Conservation (phyloP, 2,113 vertebrate species). For the Okapia johnstoni region DNA sequence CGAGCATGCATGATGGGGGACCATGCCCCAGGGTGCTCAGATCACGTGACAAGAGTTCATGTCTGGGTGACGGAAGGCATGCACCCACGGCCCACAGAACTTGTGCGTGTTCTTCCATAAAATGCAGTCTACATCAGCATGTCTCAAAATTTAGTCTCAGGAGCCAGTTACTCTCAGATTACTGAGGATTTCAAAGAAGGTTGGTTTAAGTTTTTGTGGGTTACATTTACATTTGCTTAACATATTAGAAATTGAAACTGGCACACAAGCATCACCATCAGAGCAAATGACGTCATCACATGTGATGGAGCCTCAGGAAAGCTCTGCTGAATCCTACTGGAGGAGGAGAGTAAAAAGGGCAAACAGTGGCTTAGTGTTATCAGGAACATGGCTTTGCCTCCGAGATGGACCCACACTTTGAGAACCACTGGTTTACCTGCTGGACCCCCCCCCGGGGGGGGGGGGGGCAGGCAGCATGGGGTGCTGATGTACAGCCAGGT, state of each 20-base stretch:
- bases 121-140: rapidly evolving
- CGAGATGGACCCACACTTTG: background rate
- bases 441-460: background rate
- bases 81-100: background rate
- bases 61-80: rapidly evolving
- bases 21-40: rapidly evolving
- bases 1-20: background rate
- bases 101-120: rapidly evolving
- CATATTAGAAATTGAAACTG: background rate
- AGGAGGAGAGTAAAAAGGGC: background rate
- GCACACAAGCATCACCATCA: background rate
- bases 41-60: rapidly evolving
- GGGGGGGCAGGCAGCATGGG: background rate
- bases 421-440: background rate
- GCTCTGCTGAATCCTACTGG: background rate
- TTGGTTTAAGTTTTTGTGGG: background rate
- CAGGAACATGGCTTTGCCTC: background rate
- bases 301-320: background rate
- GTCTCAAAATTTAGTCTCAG: background rate
- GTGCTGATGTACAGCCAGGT: rapidly evolving
- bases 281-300: background rate
- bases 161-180: background rate
- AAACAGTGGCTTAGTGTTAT: background rate
- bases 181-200: background rate
- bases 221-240: background rate